phyloP scores from a whole-genome alignment of 2,888 invertebrate genomes.

The Nebria salina region DNA sequence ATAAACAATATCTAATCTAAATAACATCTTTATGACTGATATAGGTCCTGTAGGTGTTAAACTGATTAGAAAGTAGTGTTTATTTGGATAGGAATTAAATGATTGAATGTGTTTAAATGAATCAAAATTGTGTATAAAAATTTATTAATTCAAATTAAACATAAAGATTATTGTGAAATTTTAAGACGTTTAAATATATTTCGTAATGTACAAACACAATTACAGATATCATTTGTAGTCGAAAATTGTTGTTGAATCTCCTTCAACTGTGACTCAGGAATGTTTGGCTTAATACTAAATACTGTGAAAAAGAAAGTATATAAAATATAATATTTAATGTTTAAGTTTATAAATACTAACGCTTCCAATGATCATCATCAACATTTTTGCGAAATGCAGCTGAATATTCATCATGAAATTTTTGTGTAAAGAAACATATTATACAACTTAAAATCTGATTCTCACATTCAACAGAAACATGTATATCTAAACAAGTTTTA shows the following conservation, averaged over 20 bases:
- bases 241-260: slow-evolving; percentile 21
- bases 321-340: background rate
- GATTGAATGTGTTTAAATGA: background rate
- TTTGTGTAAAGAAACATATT: slow-evolving; percentile 33
- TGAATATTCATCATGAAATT: slow-evolving; percentile 26
- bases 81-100: background rate
- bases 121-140: slow-evolving; percentile 21
- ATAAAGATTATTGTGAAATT: background rate
- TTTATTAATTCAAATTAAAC: slow-evolving; percentile 8
- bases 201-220: slow-evolving; percentile 18
- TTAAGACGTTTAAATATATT: slow-evolving; percentile 23
- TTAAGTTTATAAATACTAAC: slow-evolving; percentile 9
- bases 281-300: slow-evolving; percentile 17
- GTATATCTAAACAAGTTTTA: slow-evolving; percentile 26
- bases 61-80: too few species aligned
- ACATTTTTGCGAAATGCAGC: slow-evolving; percentile 21
- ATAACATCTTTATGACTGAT: too few species aligned
- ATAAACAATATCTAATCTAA: too few species aligned
- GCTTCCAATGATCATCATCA: slow-evolving; percentile 21
- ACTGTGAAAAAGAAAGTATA: slow-evolving; percentile 21
- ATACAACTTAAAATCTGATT: background rate
- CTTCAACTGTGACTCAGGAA: slow-evolving; percentile 10
- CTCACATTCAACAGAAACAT: slow-evolving; percentile 13
- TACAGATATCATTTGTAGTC: slow-evolving; percentile 15
- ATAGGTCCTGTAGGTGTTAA: too few species aligned